Evolutionary conservation across 2,797 vertebrate genomes (phyloP), one percentile per base, ranked within the genome.

Genomic region (Sarcoramphus papa): DNA sequence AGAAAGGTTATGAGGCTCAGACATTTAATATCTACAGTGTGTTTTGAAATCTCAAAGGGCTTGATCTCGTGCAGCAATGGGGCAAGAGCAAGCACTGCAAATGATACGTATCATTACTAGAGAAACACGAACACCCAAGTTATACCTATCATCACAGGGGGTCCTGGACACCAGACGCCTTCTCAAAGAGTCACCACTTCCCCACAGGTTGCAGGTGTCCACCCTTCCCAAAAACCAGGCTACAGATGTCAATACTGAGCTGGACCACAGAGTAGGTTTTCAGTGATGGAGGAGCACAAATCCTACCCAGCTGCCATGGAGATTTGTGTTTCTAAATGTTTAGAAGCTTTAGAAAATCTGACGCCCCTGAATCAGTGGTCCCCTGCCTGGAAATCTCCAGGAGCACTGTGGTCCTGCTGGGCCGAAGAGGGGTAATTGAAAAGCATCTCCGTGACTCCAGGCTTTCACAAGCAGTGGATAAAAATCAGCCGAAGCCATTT

Each of bases 11-110:
- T 14, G 33, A 80, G 73, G 82, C 68, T 95, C 57, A 83, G 88
- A 80, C 75, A 96, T 68, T 93, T 74, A 93, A 80, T 95, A 93
- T 80, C 93, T 94, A 75, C 72, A 68, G 50, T 76, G 79, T 95
- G 76, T 68, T 96, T 86, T 93, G 93, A 94, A 96, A 92, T 93
- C 96, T 88, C 85, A 65, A 21, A 95, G 73, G 91, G 50, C 79
- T 92, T 59, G 53, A 12, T 93, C 92, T 83, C 75, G 45, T 12
- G 20, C 45, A 80, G 85, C 95, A 90, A 83, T 65, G 88, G 76
- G 85, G 79, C 82, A 93, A 90, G 87, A 88, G 64, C 57, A 86
- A 90, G 92, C 88, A 40, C 50, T 65, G 67, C 70, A 81, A 94
- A 91, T 1, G 30, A 91, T 54, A 93, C 0, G 1, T 84, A 51